Conservation (phyloP, 2,113 vertebrate species). For the Anoura caudifer region DNA sequence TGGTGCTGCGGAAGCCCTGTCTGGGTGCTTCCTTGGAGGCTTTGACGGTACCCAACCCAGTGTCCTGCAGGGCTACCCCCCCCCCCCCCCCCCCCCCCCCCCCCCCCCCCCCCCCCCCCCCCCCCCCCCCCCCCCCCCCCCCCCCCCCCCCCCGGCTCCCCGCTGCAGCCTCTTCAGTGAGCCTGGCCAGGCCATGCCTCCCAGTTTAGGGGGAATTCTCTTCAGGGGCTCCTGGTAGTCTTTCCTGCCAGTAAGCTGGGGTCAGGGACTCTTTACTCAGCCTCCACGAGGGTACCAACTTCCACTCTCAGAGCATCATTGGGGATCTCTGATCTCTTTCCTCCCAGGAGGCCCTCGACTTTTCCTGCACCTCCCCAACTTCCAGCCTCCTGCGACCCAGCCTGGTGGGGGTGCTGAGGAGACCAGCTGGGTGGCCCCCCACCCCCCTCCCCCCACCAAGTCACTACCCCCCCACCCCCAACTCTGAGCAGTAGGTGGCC, state of each 20-base stretch:
- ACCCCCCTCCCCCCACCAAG: background rate
- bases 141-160: too few relatives aligned
- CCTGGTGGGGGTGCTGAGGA: background rate
- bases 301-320: background rate
- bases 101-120: too few relatives aligned
- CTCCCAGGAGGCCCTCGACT: background rate
- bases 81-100: too few relatives aligned
- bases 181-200: too few relatives aligned
- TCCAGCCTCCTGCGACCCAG: background rate
- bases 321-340: background rate
- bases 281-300: accelerated
- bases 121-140: too few relatives aligned
- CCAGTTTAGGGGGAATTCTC: background rate
- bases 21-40: background rate
- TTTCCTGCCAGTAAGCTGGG: background rate
- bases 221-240: background rate
- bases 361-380: background rate
- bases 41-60: background rate
- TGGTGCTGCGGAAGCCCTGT: too few relatives aligned
- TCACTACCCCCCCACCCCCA: background rate
- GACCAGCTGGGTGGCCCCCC: background rate
- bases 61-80: too few relatives aligned
- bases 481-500: background rate
- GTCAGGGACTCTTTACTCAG: background rate
- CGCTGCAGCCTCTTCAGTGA: background rate